These are phyloP conservation scores for Mythimna impura DNA, from an alignment of 2,888 invertebrate genomes.

Conservation along the genomic window DNA sequence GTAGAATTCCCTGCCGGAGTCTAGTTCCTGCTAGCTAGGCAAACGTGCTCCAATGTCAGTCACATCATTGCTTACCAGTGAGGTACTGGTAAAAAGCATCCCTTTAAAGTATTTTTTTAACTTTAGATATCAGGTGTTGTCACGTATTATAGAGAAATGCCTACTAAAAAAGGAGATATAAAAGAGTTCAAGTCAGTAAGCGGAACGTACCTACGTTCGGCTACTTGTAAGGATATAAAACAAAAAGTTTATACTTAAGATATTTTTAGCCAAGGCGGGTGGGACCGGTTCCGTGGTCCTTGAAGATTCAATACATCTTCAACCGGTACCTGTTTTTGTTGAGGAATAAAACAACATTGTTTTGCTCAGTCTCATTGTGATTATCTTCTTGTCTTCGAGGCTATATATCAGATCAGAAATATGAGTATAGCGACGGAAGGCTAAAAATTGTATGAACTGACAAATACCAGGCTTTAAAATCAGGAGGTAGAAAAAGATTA, in stretches of 20 bases:
- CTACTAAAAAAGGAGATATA: background rate
- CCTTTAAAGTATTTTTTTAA: no score
- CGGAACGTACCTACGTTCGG: constrained; percentile 21
- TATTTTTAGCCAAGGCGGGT: constrained; percentile 60
- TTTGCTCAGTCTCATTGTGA: no score
- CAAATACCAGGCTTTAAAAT: no score
- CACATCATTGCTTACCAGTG: no score
- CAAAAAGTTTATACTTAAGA: constrained; percentile 45
- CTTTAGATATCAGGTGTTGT: background rate
- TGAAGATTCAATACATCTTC: constrained; percentile 43
- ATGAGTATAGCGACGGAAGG: background rate
- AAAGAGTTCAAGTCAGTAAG: constrained; percentile 14
- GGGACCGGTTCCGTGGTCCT: constrained; percentile 57
- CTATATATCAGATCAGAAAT: background rate
- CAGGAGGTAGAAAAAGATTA: no score
- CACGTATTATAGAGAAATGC: background rate
- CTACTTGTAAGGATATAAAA: constrained; percentile 29
- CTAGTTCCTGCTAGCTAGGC: no score
- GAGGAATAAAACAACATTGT: constrained; percentile 5
- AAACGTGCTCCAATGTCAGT: no score
- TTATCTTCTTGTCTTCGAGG: background rate
- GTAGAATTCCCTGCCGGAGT: no score
- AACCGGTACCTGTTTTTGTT: constrained; percentile 38
- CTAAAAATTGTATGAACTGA: background rate
- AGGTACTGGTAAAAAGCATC: no score